Evolutionary conservation across 2,888 invertebrate species (phyloP), one percentile per base, ranked within the genome.

Genomic region (Drosophila diplacantha): DNA sequence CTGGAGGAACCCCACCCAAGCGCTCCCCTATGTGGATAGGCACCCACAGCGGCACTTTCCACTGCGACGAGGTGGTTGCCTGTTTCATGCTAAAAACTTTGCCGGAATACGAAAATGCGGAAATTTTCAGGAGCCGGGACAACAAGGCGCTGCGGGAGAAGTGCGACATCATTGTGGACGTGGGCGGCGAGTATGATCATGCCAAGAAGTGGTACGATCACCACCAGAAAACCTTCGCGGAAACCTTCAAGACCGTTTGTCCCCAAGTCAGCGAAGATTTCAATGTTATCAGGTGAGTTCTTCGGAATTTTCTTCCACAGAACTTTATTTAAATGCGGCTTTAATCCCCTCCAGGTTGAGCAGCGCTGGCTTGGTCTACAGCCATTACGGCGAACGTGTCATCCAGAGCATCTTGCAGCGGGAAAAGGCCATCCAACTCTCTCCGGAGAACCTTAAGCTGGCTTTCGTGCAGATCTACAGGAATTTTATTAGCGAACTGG

Each of bases 111-210:
- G 91, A 92, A 80, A 91, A 95, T 88, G 95, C 97, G 0, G 90
- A 91, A 72, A 95, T 99, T 61, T 87, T 96, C 8, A 90, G 96
- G 74, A 91, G 91, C 0, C 90, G 93, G 44, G 90, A 93, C 72
- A 70, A 75, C 20, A 82, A 90, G 75, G 90, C 91, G 72, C 90
- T 99, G 54, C 91, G 93, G 0, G 91, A 91, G 2, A 77, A 81
- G 5, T 98, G 98, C 89, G 96, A 98, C 85, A 92, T 99, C 72
- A 96, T 99, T 0, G 94, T 99, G 0, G 99, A 99, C 89, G 98
- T 99, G 5, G 99, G 99, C 4, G 94, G 92, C 1, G 91, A 91
- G 16, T 99, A 94, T 87, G 92, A 98, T 87, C 94, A 93, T 55
- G 89, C 89, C 0, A 92, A 87, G 60, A 91, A 93, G 66, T 90